Evolutionary conservation across 2,113 vertebrate species (phyloP).

Genomic region (Panurus biarmicus): DNA sequence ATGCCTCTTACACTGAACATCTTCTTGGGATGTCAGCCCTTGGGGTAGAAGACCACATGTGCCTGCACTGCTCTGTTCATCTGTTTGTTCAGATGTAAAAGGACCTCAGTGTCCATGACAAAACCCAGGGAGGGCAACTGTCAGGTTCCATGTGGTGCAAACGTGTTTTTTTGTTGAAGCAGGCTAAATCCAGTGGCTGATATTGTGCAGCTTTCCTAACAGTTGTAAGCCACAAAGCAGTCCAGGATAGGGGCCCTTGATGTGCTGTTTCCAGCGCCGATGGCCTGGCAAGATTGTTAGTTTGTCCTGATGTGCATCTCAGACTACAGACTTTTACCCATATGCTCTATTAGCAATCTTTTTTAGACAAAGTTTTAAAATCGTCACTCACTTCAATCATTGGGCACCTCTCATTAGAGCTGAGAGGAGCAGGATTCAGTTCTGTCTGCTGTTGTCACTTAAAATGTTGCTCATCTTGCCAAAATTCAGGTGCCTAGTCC

Average conservation of each 20-base stretch:
- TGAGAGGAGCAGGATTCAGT: background rate
- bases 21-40: background rate
- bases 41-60: background rate
- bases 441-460: background rate
- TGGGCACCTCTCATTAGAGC: background rate
- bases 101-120: background rate
- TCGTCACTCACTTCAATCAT: background rate
- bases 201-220: background rate
- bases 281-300: background rate
- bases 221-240: background rate
- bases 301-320: background rate
- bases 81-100: background rate
- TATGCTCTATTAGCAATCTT: background rate
- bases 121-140: conserved; percentile 34
- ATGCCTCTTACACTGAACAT: background rate
- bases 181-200: conserved; percentile 22
- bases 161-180: conserved; percentile 19
- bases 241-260: background rate
- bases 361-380: background rate
- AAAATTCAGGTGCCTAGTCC: background rate
- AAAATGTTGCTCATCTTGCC: background rate
- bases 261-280: background rate
- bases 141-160: conserved; percentile 38
- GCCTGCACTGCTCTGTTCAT: background rate
- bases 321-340: background rate